A percentile compares a stretch with the other conserved stretches of the same genome.
Conservation (phyloP, 2,113 vertebrate genomes). For the Crotalus viridis region DNA sequence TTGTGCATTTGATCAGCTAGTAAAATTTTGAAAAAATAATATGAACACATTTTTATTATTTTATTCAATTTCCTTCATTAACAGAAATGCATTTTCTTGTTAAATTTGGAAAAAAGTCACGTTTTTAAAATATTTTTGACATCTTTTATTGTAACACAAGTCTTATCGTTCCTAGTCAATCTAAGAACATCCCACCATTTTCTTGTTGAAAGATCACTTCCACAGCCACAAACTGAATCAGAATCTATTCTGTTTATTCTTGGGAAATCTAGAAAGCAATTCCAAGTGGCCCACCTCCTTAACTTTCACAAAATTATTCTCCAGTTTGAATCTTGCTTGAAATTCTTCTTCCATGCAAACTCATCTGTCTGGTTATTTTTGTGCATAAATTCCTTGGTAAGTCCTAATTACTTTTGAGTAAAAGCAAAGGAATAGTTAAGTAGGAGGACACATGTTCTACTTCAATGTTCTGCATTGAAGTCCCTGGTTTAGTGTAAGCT, state of each 20-base stretch:
- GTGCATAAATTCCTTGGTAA: slow-evolving; percentile 48
- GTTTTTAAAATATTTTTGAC: neutral
- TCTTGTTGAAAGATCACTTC: slow-evolving; percentile 12
- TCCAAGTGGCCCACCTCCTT: slow-evolving; percentile 40
- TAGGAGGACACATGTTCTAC: neutral
- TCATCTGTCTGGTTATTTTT: slow-evolving; percentile 58
- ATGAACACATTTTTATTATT: slow-evolving; percentile 17
- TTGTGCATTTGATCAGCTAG: slow-evolving; percentile 3
- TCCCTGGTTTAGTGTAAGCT: neutral
- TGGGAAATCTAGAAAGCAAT: slow-evolving; percentile 59
- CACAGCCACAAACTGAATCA: slow-evolving; percentile 37
- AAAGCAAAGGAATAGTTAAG: neutral
- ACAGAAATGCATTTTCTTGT: slow-evolving; percentile 30
- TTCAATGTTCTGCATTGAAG: neutral
- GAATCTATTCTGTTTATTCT: slow-evolving; percentile 57
- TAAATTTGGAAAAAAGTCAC: neutral
- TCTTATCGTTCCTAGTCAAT: slow-evolving; percentile 14
- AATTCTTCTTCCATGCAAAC: slow-evolving; percentile 56
- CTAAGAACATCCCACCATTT: slow-evolving; percentile 11
- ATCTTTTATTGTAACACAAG: slow-evolving; percentile 20
- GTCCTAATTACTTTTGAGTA: neutral
- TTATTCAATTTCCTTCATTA: slow-evolving; percentile 13
- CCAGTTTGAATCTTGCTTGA: slow-evolving; percentile 61
- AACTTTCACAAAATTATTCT: slow-evolving; percentile 70
- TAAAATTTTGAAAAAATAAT: slow-evolving; percentile 19